Conservation (phyloP, 2,113 vertebrate species). For the Okapia johnstoni region DNA sequence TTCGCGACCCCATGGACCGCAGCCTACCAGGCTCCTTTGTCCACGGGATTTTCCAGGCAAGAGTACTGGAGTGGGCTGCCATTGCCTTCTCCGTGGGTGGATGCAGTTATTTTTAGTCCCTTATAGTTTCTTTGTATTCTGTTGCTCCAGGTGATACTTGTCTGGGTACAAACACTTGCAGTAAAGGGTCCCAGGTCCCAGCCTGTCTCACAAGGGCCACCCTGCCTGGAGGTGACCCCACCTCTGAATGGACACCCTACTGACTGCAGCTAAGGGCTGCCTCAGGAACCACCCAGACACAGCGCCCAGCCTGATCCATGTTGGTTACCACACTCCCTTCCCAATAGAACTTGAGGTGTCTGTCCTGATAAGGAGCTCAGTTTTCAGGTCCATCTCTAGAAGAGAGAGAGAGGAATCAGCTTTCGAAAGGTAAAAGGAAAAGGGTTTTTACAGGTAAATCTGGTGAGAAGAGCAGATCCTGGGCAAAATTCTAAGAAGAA, state of each 20-base stretch:
- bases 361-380: neutral
- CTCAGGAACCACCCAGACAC: neutral
- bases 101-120: neutral
- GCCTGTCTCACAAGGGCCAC: neutral
- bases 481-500: neutral
- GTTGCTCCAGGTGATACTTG: neutral
- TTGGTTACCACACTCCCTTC: neutral
- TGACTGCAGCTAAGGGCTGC: neutral
- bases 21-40: no score
- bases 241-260: neutral
- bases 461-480: neutral
- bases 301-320: rapidly evolving
- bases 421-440: neutral
- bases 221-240: neutral
- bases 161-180: neutral
- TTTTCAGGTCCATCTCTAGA: neutral
- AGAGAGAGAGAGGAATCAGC: neutral
- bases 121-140: neutral
- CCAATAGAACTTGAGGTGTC: neutral
- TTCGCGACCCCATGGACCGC: no score
- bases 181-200: neutral
- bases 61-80: no score
- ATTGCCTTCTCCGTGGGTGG: rapidly evolving
- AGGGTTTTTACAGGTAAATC: neutral
- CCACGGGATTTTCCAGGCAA: no score